Percentiles rank a stretch among this genome's conserved stretches.
Evolutionary conservation across 2,888 invertebrate species (phyloP).

Genomic region (Oxyscelio sp.): DNA sequence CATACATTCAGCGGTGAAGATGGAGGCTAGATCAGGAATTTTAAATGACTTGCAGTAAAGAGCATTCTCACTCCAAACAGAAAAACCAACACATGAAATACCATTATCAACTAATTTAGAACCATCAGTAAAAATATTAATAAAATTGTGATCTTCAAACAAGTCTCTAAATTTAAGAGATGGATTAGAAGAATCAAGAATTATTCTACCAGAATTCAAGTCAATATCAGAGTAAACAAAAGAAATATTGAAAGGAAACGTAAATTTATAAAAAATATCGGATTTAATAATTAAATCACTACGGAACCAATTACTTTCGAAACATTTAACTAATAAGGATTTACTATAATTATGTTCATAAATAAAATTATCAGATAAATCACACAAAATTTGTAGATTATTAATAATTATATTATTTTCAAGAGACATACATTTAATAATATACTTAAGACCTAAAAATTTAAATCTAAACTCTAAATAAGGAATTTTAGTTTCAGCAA

Average conservation of each 20-base stretch:
- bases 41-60: not conserved
- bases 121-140: not conserved
- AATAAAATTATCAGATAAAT: not conserved
- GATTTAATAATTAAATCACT: constrained; percentile 2
- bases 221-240: not conserved
- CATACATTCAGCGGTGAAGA: constrained; percentile 6
- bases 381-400: not conserved
- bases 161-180: not conserved
- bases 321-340: constrained; percentile 3
- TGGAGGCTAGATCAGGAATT: constrained; percentile 19
- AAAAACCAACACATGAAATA: not conserved
- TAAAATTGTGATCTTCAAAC: not conserved
- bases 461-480: constrained; percentile 32
- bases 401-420: not conserved
- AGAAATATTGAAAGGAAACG: not conserved
- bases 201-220: not conserved
- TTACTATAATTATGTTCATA: constrained; percentile 24
- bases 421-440: constrained; percentile 27
- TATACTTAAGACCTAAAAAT: constrained; percentile 22
- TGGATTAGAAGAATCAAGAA: not conserved
- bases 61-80: not conserved
- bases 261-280: not conserved
- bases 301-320: constrained; percentile 1
- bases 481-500: constrained; percentile 46
- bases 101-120: not conserved